Base-by-base conservation (phyloP, 2,113 vertebrate genomes). In the Salvelinus alpinus region DNA sequence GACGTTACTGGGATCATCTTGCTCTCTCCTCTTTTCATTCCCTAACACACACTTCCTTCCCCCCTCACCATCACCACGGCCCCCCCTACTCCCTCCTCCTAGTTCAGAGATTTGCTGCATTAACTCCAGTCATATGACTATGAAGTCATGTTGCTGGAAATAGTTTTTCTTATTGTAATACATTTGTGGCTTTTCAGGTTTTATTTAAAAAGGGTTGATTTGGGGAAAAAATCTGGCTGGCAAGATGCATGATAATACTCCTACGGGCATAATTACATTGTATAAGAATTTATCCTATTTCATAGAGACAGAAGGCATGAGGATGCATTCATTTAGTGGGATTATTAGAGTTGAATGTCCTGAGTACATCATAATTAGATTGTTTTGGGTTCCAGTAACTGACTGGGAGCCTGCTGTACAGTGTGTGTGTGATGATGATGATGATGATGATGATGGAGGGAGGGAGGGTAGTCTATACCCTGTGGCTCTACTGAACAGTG, bases 241-340 rank as follows among this genome's bases (percentile, higher is more conserved):
- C 13, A 57, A 20, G 13, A 57, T 20, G 54, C 54, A 57, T 57
- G 13, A 57, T 20, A 20, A 57, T 57, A 57, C 54, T 20, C 54
- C 9, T 57, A 20, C 6, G 5, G 54, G 6, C 4, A 7, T 57
- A 14, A 57, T 57, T 57, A 57, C 54, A 57, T 57, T 57, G 54
- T 57, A 20, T 57, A 20, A 22, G n/a, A 8, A 38, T n/a, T n/a
- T 18, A 0, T 3, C 16, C 16, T 14, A 65, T 48, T 29, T 47
- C 8, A 66, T 22, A 65, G 22, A 27, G 60, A n/a, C 12, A 29
- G 13, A 22, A 44, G 38, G 64, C 34, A 66, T 74, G 64, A 67
- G 62, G 73, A 74, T 67, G 73, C 64, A 67, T 67, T 66, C 20
- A 66, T 74, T 74, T 54, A 27, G 73, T 4, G 16, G 44, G 73